These are phyloP conservation scores for Papilio elwesi DNA, from an alignment of 2,888 invertebrate species.

Conservation along the genomic window DNA sequence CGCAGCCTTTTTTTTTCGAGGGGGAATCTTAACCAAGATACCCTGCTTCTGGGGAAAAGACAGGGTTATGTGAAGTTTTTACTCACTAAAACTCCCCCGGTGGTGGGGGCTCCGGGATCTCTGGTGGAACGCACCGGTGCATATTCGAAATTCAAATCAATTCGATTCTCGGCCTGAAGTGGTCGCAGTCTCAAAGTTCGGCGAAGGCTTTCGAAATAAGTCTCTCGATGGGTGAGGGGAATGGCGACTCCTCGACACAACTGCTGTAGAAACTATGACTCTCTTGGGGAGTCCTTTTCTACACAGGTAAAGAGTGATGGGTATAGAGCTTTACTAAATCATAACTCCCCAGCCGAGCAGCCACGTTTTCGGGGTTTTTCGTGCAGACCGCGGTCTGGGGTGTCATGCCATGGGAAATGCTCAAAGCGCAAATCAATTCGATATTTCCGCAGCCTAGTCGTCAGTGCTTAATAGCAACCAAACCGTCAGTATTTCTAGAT, in stretches of 20 bases:
- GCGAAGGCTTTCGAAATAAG: not conserved
- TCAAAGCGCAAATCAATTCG: not conserved
- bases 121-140: too few relatives aligned
- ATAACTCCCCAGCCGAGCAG: not conserved
- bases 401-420: not conserved
- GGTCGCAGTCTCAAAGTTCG: conserved; percentile 1
- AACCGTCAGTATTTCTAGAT: too few relatives aligned
- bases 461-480: too few relatives aligned
- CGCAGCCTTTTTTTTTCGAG: too few relatives aligned
- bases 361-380: not conserved
- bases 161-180: not conserved
- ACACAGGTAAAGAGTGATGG: conserved; percentile 5
- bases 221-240: not conserved
- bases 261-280: conserved; percentile 19
- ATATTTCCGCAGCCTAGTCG: too few relatives aligned
- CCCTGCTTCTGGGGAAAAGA: too few relatives aligned
- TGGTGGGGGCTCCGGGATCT: too few relatives aligned
- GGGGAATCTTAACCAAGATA: too few relatives aligned
- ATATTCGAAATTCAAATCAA: too few relatives aligned
- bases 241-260: not conserved
- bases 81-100: too few relatives aligned
- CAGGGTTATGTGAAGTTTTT: too few relatives aligned
- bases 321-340: conserved; percentile 8
- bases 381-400: not conserved
- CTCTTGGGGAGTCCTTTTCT: conserved; percentile 17